These are phyloP conservation scores for Lycaon pictus DNA, from an alignment of 2,113 vertebrate genomes.

Conservation along the genomic window DNA sequence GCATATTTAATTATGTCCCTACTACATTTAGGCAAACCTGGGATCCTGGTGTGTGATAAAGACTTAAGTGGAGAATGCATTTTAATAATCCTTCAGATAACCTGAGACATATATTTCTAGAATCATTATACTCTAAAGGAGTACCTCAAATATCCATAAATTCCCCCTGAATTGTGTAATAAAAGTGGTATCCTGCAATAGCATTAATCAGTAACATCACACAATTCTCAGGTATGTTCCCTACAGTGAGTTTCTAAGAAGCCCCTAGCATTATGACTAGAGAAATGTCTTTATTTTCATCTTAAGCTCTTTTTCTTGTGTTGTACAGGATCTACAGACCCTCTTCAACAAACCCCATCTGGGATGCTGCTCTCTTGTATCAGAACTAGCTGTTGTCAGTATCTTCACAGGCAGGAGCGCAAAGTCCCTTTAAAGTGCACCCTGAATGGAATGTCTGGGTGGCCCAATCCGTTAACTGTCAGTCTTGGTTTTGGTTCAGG, in stretches of 20 bases:
- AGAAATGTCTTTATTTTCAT: background rate
- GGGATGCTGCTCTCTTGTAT: background rate
- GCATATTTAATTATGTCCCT: background rate
- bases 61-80: background rate
- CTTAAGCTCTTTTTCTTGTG: background rate
- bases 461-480: too few species aligned
- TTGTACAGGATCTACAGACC: background rate
- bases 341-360: background rate
- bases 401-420: background rate
- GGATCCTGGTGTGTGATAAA: background rate
- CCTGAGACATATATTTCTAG: background rate
- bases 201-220: background rate
- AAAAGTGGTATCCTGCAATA: background rate
- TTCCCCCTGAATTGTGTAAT: background rate
- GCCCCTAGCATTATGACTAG: background rate
- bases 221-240: background rate
- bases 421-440: background rate
- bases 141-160: background rate
- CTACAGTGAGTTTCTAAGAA: background rate
- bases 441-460: too few species aligned
- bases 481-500: too few species aligned
- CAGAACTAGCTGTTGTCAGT: background rate
- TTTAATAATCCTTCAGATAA: background rate
- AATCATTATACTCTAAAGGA: background rate
- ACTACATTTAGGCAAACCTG: background rate